These are phyloP conservation scores for Oncopeltus fasciatus DNA, from an alignment of 1,140 invertebrate species.

Conservation along the genomic window DNA sequence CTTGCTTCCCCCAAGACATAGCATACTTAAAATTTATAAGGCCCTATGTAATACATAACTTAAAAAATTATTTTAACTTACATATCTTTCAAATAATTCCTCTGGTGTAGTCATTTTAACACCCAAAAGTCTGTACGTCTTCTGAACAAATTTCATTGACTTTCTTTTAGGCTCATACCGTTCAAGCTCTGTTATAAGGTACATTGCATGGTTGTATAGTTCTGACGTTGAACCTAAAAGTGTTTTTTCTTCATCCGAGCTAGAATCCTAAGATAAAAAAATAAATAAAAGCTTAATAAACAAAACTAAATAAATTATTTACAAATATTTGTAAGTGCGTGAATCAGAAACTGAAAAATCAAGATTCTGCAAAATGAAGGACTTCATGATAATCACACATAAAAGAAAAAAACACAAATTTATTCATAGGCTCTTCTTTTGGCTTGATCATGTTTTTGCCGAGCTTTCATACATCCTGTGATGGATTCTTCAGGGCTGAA, in stretches of 20 bases:
- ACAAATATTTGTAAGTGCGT: background rate
- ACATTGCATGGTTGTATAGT: background rate
- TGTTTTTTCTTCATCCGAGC: background rate
- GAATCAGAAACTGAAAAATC: background rate
- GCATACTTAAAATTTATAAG: too few relatives aligned
- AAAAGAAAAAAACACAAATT: background rate
- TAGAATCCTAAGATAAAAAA: background rate
- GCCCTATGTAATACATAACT: too few relatives aligned
- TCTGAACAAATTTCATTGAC: background rate
- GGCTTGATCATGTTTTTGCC: too few relatives aligned
- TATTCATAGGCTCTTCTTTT: background rate
- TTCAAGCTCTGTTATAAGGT: background rate
- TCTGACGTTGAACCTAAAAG: background rate
- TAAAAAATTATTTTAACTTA: too few relatives aligned
- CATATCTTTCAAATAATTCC: background rate
- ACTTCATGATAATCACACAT: background rate
- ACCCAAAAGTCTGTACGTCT: background rate
- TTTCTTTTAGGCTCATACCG: background rate
- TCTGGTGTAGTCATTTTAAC: constrained; percentile 2
- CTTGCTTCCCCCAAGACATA: too few relatives aligned
- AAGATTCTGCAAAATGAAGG: background rate
- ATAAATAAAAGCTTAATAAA: background rate
- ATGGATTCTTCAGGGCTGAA: too few relatives aligned
- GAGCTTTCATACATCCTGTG: too few relatives aligned
- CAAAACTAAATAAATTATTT: background rate